These are phyloP conservation scores for Pseudomugil tenellus DNA, from an alignment of 2,797 vertebrate species.

Conservation along the genomic window DNA sequence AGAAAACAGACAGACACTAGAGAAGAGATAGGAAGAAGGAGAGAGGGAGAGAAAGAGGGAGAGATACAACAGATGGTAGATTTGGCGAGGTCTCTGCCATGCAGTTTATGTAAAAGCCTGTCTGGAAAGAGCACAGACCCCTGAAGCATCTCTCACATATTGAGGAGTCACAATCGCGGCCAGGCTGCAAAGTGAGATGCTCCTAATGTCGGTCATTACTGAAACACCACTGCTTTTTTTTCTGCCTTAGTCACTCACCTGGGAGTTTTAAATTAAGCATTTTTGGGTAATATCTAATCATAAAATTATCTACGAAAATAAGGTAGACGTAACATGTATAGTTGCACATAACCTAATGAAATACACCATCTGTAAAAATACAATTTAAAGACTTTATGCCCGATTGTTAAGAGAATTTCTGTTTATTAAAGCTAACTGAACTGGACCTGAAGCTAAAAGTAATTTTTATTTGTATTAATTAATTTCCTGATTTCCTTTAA, in stretches of 20 bases:
- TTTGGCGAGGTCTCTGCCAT: conserved; percentile 77
- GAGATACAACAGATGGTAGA: conserved; percentile 80
- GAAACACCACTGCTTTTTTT: conserved; percentile 28
- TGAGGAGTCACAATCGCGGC: conserved; percentile 71
- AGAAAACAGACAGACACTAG: conserved; percentile 44
- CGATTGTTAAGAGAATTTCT: background rate
- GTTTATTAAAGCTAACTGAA: background rate
- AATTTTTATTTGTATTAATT: background rate
- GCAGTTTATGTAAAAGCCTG: conserved; percentile 78
- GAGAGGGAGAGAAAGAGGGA: conserved; percentile 48
- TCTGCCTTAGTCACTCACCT: conserved; percentile 10
- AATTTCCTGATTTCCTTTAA: background rate
- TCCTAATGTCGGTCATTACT: conserved; percentile 58
- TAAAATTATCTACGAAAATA: background rate
- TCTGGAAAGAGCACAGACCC: conserved; percentile 78
- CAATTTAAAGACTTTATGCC: background rate
- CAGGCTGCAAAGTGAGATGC: conserved; percentile 64
- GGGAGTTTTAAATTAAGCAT: conserved; percentile 7
- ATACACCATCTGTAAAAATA: background rate
- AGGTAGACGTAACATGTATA: background rate
- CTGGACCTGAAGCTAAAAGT: background rate
- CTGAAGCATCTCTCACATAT: conserved; percentile 72
- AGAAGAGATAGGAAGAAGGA: conserved; percentile 39
- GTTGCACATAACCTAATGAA: background rate
- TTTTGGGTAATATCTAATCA: background rate